A percentile compares a stretch with the other conserved stretches of the same genome.
phyloP scores from a whole-genome alignment of 2,888 invertebrate genomes.

The Anaspis maculata region DNA sequence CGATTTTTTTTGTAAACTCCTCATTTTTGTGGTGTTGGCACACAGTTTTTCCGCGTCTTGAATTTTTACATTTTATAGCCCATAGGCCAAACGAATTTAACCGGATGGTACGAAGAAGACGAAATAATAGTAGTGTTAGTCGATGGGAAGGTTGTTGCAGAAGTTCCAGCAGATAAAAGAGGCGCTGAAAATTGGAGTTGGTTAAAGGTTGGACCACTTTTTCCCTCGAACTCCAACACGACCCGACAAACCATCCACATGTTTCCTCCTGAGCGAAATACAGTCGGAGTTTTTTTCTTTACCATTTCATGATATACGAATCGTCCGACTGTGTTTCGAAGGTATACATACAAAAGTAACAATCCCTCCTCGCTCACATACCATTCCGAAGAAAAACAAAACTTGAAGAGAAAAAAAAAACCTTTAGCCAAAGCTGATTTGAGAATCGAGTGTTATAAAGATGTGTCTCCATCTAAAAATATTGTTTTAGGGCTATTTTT shows the following conservation, averaged over 20 bases:
- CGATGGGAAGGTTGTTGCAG: conserved; percentile 55
- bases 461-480: conserved; percentile 33
- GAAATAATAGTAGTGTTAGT: conserved; percentile 52
- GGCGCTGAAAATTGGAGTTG: conserved; percentile 58
- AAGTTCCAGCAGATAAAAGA: conserved; percentile 55
- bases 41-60: conserved; percentile 12
- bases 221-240: conserved; percentile 3
- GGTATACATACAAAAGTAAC: conserved; percentile 6
- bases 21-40: conserved; percentile 4
- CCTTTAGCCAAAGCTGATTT: conserved; percentile 17
- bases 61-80: conserved; percentile 45
- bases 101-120: conserved; percentile 45
- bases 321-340: conserved; percentile 9
- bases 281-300: conserved; percentile 2
- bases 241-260: conserved; percentile 6
- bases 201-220: conserved; percentile 53
- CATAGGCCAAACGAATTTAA: conserved; percentile 16
- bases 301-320: conserved; percentile 5
- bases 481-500: conserved; percentile 23
- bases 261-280: conserved; percentile 8
- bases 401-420: conserved; percentile 6
- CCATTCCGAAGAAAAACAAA: conserved; percentile 7
- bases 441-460: conserved; percentile 29
- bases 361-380: conserved; percentile 6
- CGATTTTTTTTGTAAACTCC: conserved; percentile 9